Base-by-base conservation (phyloP, 2,888 invertebrate species). In the Trissonchulus latispiculum region DNA sequence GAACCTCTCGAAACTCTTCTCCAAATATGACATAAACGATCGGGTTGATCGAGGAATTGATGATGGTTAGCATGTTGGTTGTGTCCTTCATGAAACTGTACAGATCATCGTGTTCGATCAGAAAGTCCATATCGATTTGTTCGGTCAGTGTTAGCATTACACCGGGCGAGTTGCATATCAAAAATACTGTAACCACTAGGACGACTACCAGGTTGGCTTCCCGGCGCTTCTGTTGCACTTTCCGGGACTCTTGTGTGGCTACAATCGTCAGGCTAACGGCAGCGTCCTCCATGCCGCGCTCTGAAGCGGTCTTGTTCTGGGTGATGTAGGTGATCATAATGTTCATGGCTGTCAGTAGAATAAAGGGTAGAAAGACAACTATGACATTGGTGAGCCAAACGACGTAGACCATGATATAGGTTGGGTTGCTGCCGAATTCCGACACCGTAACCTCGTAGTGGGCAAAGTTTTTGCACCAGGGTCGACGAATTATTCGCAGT, bases 1-100 rank as follows among this genome's bases (percentile, higher is more conserved):
- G n/a, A 33, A 36, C 35, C 3, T 15, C 3, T 8, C 93, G 91
- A 86, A 96, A 96, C 84, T 96, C 95, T 83, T 95, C 93, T 0
- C 96, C 96, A 84, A 96, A 95, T 77, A 95, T 95, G 77, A 95
- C 95, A 86, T 97, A 97, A 80, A 97, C 94, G 77, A 97, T 89
- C 84, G 97, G 96, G 86, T 97, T 97, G 76, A 95, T 92, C 82
- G 95, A 94, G 81, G 95, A 95, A 86, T 97, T 97, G 83, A 96
- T 90, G 76, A 94, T 95, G 73, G 97, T 95, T 76, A 96, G 88
- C 73, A 96, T 88, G 85, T 97, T 96, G 82, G 91, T 92, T 31
- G 80, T 78, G n/a, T 74, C 73, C 28, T 67, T n/a, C 28, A 64
- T 36, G 31, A 68, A 66, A 1, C 36, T 31, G 35, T 73, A 73